Percentiles rank a stretch among this genome's conserved stretches.
Conservation (phyloP, 2,797 vertebrate genomes). For the Simalia tracyae region DNA sequence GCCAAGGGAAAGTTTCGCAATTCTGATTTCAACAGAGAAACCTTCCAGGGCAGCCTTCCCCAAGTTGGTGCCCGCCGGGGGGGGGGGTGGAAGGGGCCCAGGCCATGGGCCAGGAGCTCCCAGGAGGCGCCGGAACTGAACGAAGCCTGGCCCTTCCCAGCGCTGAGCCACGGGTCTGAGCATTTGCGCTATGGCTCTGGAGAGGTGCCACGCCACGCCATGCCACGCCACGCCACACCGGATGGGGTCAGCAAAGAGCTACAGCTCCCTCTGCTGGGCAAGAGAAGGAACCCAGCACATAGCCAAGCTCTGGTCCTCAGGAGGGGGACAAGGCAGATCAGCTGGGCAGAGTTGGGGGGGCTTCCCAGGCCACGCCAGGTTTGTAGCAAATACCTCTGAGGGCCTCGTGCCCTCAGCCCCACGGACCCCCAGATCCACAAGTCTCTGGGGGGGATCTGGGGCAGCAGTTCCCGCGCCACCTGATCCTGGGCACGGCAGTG, state of each 20-base stretch:
- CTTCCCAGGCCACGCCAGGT: not conserved
- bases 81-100: too few species aligned
- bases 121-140: not conserved
- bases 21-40: not conserved
- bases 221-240: not conserved
- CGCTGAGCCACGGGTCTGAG: not conserved
- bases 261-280: not conserved
- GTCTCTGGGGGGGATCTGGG: rapidly evolving
- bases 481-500: not conserved
- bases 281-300: not conserved
- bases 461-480: not conserved
- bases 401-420: not conserved
- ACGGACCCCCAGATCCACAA: not conserved
- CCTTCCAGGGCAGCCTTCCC: not conserved
- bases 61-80: not conserved
- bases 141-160: not conserved
- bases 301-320: not conserved
- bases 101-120: not conserved
- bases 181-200: too few species aligned
- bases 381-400: not conserved
- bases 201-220: not conserved
- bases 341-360: not conserved
- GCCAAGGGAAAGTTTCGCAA: not conserved
- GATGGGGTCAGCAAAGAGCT: not conserved
- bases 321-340: not conserved